Base-by-base conservation (phyloP, 2,113 vertebrate genomes). In the Chascanopsetta lugubris region DNA sequence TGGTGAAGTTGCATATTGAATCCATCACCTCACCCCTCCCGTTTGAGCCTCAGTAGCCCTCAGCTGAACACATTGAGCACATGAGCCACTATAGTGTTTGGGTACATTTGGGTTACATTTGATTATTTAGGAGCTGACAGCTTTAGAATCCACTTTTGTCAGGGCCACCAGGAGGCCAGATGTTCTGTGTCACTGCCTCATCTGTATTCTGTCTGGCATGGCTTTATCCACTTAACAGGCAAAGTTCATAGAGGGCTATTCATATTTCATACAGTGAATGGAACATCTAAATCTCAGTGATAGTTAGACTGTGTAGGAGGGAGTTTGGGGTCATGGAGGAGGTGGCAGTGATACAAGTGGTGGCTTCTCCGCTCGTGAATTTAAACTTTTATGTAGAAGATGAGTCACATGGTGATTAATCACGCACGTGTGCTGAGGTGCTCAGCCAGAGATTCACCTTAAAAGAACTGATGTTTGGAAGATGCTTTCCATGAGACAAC, bases 391-490 rank as follows among this genome's bases (percentile, higher is more conserved):
- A 63, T 6, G 58, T 50, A 65, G n/a, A 22, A 48, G 45, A 48
- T 34, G 49, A 38, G 46, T 49, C 50, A 50, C 9, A 3, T 58
- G 27, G 25, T 22, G 25, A 66, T 76, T 64, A 75, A 69, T 70
- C 50, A 40, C 53, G 43, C 77, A 54, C 38, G 18, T 32, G 34
- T 43, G 53, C 54, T 32, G 55, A 65, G 36, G 47, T 51, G 47
- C 55, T 61, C 36, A 60, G 25, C 48, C 30, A 45, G 26, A 61
- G 48, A 79, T 65, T 63, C 58, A 75, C 69, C 22, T 58, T 67
- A 61, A 47, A 75, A 13, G 36, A 53, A 54, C 17, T 67, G 53
- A 67, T 21, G n/a, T 61, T 54, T 61, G 11, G 60, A 72, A 62
- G 68, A 70, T 63, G n/a, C n/a, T n/a, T n/a, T 58, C 75, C 29